Evolutionary conservation across 2,888 invertebrate genomes (phyloP), one percentile per base, ranked within the genome.

Genomic region (Caenorhabditis doughertyi): DNA sequence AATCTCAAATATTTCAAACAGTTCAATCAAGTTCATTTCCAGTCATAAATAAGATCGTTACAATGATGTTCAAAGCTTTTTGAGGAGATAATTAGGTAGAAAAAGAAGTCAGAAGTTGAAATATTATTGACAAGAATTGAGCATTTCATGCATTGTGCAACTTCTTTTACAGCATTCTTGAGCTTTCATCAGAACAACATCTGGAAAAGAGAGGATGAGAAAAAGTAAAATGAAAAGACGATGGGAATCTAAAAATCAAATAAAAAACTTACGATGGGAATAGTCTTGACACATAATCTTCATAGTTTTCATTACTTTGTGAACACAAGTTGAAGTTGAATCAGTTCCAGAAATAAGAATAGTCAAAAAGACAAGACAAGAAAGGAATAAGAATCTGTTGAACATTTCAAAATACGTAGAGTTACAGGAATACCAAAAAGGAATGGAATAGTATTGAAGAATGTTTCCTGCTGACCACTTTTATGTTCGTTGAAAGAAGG

Each of bases 401-500:
- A 39, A 47, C 44, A 47, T 47, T 47, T 47, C 13, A 13, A 18
- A 13, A 35, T 35, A n/a, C n/a, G n/a, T n/a, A 13, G 11, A 39
- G 39, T 16, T 39, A n/a, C 39, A 39, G 9, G 39, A 39, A 13
- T 2, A 9, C 18, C 18, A 32, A 32, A 56, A 16, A 32, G 18
- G 39, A 53, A 5, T 35, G 39, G n/a, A 39, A 58, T 58, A 35
- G 5, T 58, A 13, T 32, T 2, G n/a, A n/a, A 16, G 16, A 39
- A 18, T 39, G 56, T 23, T 23, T 23, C 56, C 3, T 18, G n/a
- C 3, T 47, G 35, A 35, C n/a, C 39, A 16, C n/a, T n/a, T 35
- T 60, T 60, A 23, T 11, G 18, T 60, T 60, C 58, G 11, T 25
- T 7, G 60, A 44, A 42, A 60, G 25, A 25, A 27, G 60, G 60